A percentile compares a stretch with the other conserved stretches of the same genome.
These are phyloP conservation scores for Colaptes auratus DNA, from an alignment of 2,113 vertebrate species.

Conservation along the genomic window DNA sequence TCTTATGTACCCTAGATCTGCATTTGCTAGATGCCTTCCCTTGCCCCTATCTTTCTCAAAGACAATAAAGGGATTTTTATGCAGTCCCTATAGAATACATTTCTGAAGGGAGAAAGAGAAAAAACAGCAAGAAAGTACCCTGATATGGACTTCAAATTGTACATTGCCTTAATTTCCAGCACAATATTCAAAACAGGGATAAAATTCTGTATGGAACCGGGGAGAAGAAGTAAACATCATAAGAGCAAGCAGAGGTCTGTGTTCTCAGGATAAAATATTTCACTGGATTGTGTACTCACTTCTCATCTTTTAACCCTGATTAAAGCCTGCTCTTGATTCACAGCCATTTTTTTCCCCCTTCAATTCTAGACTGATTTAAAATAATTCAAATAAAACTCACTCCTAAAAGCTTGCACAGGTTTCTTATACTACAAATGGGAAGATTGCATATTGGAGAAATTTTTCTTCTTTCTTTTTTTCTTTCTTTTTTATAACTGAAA, in stretches of 20 bases:
- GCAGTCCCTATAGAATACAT: not conserved
- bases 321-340: not conserved
- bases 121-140: not conserved
- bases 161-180: not conserved
- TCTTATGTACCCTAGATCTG: not conserved
- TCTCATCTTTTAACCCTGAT: not conserved
- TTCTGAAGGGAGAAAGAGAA: not conserved
- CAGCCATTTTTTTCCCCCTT: not conserved
- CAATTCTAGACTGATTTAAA: not conserved
- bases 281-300: not conserved
- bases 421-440: not conserved
- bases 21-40: not conserved
- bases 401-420: not conserved
- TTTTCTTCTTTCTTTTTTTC: not conserved
- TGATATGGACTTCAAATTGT: not conserved
- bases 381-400: not conserved
- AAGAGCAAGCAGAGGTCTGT: not conserved
- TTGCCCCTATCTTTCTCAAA: not conserved
- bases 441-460: not conserved
- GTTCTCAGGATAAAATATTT: not conserved
- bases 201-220: rapidly evolving
- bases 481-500: not conserved
- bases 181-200: not conserved
- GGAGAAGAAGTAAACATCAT: not conserved
- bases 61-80: not conserved